phyloP scores from a whole-genome alignment of 2,888 invertebrate species.

The Dichetophora obliterata region DNA sequence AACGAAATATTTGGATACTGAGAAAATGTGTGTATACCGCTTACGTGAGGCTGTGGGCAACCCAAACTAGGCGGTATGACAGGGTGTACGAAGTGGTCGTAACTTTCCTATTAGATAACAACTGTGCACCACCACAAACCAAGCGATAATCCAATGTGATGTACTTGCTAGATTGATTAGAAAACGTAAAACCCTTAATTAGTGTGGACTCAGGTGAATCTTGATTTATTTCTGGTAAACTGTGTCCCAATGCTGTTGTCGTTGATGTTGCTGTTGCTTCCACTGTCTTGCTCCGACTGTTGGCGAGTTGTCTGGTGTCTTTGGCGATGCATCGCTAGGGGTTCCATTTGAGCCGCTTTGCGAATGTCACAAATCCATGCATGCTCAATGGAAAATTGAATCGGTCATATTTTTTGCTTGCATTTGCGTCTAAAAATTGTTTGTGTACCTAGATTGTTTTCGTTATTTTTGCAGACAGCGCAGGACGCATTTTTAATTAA shows the following conservation, averaged over 20 bases:
- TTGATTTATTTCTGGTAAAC: not conserved
- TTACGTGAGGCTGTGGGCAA: slow-evolving; percentile 2
- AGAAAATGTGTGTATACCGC: slow-evolving; percentile 25
- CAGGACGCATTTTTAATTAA: slow-evolving; percentile 34
- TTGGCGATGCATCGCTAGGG: not conserved
- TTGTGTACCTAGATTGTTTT: slow-evolving; percentile 16
- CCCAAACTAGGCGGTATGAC: not conserved
- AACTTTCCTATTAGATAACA: slow-evolving; percentile 30
- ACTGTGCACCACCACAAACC: slow-evolving; percentile 22
- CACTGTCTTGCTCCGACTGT: not conserved
- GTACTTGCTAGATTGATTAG: slow-evolving; percentile 15
- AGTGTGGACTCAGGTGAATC: not conserved
- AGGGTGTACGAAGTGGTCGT: not conserved
- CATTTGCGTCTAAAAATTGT: slow-evolving; percentile 39
- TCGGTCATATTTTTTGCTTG: slow-evolving; percentile 47
- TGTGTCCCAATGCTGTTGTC: not conserved
- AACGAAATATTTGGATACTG: not conserved
- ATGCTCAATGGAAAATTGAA: slow-evolving; percentile 70
- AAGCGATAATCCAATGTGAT: not conserved
- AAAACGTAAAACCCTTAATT: not conserved
- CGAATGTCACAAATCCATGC: slow-evolving; percentile 68
- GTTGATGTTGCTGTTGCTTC: slow-evolving; percentile 38
- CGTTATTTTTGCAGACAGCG: slow-evolving; percentile 24
- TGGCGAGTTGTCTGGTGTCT: not conserved
- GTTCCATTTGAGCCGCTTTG: slow-evolving; percentile 50